Percentiles rank a stretch among this genome's conserved stretches.
Evolutionary conservation across 2,113 vertebrate genomes (phyloP).

Genomic region (Sinocyclocheilus anophthalmus): DNA sequence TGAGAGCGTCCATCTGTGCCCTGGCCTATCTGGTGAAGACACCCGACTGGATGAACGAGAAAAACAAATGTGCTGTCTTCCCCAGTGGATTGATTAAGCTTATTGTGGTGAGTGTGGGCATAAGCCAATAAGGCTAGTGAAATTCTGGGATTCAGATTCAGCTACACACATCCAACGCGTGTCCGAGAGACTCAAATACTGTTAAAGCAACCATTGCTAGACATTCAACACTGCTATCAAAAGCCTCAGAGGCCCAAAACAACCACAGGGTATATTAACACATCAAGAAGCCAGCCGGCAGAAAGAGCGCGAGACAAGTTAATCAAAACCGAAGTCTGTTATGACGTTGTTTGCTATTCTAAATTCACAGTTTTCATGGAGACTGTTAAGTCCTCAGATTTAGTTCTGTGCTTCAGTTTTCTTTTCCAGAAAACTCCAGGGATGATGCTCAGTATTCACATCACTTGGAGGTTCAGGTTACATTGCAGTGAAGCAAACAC

Average conservation of each 20-base stretch:
- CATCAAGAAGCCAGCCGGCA: constrained; percentile 11
- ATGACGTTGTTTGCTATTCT: background rate
- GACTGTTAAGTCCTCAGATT: background rate
- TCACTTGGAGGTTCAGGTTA: constrained; percentile 11
- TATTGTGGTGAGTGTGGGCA: constrained; percentile 5
- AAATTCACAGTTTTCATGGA: background rate
- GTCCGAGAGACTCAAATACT: background rate
- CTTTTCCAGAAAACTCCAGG: constrained; percentile 10
- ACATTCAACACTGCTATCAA: background rate
- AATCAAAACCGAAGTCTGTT: constrained; percentile 26
- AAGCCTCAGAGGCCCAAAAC: constrained; percentile 12
- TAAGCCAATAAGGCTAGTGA: constrained; percentile 27
- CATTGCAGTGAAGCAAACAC: constrained; percentile 15
- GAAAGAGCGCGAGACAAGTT: constrained; percentile 9
- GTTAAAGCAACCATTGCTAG: background rate
- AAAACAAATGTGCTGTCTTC: background rate
- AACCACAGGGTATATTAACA: constrained; percentile 17
- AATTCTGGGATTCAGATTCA: constrained; percentile 16
- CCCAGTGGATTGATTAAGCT: background rate
- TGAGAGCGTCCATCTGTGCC: too few relatives aligned
- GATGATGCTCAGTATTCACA: constrained; percentile 24
- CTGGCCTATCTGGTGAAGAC: too few relatives aligned
- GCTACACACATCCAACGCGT: background rate
- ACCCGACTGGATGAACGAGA: too few relatives aligned
- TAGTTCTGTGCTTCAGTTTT: constrained; percentile 5